Conservation (phyloP, 2,888 invertebrate genomes). For the Gari tellinella region DNA sequence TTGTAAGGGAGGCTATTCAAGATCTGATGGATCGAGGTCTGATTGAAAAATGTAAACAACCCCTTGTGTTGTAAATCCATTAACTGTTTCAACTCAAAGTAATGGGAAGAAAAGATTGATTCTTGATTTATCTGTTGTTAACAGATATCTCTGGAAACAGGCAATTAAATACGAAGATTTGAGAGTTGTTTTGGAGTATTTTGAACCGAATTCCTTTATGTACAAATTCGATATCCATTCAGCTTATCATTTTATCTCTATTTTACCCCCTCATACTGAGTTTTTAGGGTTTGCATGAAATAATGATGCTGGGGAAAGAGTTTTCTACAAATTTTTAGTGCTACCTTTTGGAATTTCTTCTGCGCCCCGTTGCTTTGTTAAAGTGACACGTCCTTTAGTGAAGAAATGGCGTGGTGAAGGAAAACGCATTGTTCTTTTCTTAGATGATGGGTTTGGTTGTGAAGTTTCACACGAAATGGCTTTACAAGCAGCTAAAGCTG, state of each 20-base stretch:
- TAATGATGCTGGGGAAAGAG: background rate
- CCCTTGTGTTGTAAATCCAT: slow-evolving; percentile 4
- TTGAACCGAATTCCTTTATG: no score
- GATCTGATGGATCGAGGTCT: slow-evolving; percentile 9
- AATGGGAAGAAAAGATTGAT: slow-evolving; percentile 9
- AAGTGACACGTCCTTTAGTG: slow-evolving; percentile 12
- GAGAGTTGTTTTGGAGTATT: background rate
- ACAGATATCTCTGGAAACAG: slow-evolving; percentile 17
- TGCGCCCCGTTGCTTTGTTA: slow-evolving; percentile 14
- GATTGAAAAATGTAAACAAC: background rate
- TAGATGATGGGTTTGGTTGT: slow-evolving; percentile 22
- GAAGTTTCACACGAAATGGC: background rate
- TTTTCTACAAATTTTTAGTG: slow-evolving; percentile 13
- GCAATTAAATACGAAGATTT: slow-evolving; percentile 14
- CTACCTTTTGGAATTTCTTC: slow-evolving; percentile 15
- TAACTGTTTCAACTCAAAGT: slow-evolving; percentile 11
- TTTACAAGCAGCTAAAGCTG: background rate
- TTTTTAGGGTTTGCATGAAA: slow-evolving; percentile 13
- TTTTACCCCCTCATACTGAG: slow-evolving; percentile 15
- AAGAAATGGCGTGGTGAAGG: slow-evolving; percentile 23
- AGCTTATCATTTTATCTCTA: slow-evolving; percentile 5
- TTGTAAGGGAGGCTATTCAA: slow-evolving; percentile 1
- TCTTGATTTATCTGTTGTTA: slow-evolving; percentile 9
- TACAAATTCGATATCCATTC: slow-evolving; percentile 6
- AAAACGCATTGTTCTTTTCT: slow-evolving; percentile 6